Evolutionary conservation across 2,113 vertebrate species (phyloP), one percentile per base, ranked within the genome.

Genomic region (Thomomys bottae): DNA sequence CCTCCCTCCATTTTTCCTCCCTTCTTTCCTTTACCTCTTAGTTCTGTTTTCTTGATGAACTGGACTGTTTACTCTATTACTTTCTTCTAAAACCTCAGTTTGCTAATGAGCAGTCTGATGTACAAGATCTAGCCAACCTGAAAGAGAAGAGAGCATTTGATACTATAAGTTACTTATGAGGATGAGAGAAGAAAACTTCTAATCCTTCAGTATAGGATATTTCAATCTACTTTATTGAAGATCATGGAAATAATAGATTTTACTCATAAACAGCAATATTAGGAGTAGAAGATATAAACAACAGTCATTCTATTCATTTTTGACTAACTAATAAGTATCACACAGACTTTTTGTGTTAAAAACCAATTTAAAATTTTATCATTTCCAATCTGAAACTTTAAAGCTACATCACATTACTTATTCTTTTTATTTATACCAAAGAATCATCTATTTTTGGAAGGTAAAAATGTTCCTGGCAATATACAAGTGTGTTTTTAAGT

Each of bases 181-280:
- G 40, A 88, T 63, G 0, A 32, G 18, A 23, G 23, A 82, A 76
- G 64, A 14, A 1, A 70, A 9, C 24, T 49, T 9, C 18, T 79
- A 30, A 40, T 17, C 14, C 1, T 80, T 9, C 30, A 77, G 1
- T 6, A 80, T 76, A 88, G 5, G 14, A 34, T 84, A 72, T 54
- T 36, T 42, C 32, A 89, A 10, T 73, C 11, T n/a, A 28, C 57
- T 36, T 82, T 77, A n/a, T 63, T 34, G 45, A 23, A 73, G 8
- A 34, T 80, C 34, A 49, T 68, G 70, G 64, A 81, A 63, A 86
- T 79, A 11, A 3, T 18, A 49, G 36, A 4, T 57, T 77, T 71
- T 36, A 68, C 21, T 84, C 8, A 78, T 89, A 82, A 84, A 94
- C 59, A 64, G 66, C 68, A 64, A 59, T 66, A 32, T 84, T 93